phyloP scores from a whole-genome alignment of 2,113 vertebrate species.

The Syrmaticus mikado region DNA sequence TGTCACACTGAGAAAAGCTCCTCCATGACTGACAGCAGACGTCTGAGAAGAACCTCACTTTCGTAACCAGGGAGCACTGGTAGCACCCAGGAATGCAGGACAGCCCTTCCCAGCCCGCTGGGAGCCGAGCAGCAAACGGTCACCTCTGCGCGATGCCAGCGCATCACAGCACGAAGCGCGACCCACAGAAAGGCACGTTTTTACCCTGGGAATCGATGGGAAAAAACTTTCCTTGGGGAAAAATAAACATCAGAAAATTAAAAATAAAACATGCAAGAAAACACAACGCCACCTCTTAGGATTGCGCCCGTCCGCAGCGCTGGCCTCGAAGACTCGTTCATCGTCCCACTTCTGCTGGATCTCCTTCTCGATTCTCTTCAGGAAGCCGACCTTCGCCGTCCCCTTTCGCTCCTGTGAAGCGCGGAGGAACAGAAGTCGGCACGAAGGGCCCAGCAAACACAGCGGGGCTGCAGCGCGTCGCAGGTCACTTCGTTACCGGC shows the following conservation, averaged over 20 bases:
- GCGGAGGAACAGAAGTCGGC: neutral
- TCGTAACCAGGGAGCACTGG: neutral
- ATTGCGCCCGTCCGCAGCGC: conserved; percentile 73
- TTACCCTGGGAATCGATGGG: neutral
- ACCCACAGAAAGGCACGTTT: fast-evolving
- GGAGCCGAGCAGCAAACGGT: fast-evolving
- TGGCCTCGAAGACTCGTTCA: conserved; percentile 85
- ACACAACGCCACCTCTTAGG: conserved; percentile 44
- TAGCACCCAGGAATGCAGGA: neutral
- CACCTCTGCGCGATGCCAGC: neutral
- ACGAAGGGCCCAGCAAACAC: neutral
- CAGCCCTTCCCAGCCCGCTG: neutral
- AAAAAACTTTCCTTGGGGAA: neutral
- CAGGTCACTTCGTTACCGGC: fast-evolving
- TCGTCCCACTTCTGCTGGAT: conserved; percentile 92
- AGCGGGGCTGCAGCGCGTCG: neutral
- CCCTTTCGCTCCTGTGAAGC: conserved; percentile 90
- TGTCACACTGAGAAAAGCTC: no score
- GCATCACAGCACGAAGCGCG: neutral
- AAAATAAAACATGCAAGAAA: neutral
- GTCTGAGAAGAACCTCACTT: fast-evolving
- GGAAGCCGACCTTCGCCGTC: conserved; percentile 93
- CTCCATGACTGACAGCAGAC: fast-evolving
- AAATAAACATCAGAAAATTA: neutral
- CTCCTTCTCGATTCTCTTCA: conserved; percentile 93